Base-by-base conservation (phyloP, 2,113 vertebrate genomes). In the Egretta garzetta region DNA sequence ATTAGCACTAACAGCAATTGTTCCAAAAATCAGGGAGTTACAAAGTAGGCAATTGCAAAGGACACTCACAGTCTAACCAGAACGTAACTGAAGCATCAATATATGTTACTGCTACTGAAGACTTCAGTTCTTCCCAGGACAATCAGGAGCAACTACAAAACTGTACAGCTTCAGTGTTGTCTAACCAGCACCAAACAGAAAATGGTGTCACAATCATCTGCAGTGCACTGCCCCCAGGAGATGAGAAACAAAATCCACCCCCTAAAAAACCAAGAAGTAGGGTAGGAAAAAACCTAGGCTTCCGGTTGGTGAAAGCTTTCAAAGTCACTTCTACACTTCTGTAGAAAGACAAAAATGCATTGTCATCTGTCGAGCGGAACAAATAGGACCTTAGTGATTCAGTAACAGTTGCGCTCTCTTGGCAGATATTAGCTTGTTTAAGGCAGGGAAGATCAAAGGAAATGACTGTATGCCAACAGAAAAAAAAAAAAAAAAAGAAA, bases 371-470 rank as follows among this genome's bases (percentile, higher is more conserved):
- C 93, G 19, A 96, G 96, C 74, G 84, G 94, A 97, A 98, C 95
- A 92, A 98, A 97, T 94, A 86, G 76, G 96, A 86, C 84, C 94
- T 96, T 68, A 86, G 96, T 95, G 93, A 95, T 96, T 96, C 95
- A 96, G 89, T 97, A 97, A 95, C 84, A 87, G 67, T 96, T 96
- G 87, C 22, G 50, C 62, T 71, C 73, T 97, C 95, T 97, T 98
- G 97, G 97, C 96, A 97, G 96, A 89, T n/a, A 64, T 86, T 94
- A 90, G 52, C 93, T 97, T 96, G 86, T 93, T 93, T 93, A 94
- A 90, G 82, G 93, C 93, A 97, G 96, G 84, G 82, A 97, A 97
- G 92, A 97, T 98, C 97, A 98, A 98, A 98, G 92, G 73, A 95
- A 86, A 41, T 39, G 82, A 88, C 41, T 64, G 32, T 67, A 84